Base-by-base conservation (phyloP, 2,797 vertebrate species). In the Oophaga sylvatica region DNA sequence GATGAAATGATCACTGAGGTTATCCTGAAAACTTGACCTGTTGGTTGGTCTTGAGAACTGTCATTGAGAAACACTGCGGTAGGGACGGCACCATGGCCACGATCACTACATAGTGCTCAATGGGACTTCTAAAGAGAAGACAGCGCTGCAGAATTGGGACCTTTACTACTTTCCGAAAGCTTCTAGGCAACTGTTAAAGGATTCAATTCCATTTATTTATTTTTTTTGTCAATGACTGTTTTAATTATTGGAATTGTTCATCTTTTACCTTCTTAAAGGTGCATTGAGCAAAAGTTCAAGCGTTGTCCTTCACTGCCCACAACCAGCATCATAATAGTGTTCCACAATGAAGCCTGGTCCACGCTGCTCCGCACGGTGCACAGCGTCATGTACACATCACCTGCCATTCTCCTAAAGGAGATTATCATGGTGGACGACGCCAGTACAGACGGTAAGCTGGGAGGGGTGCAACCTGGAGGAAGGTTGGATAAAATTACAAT, bases 261-360 rank as follows among this genome's bases (percentile, higher is more conserved):
- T 70, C 45, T 70, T 62, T 79, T 81, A 29, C 7, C n/a, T 19
- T 87, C 87, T 87, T 93, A 80, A 93, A 99, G 98, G 95, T 99
- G 98, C 90, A 99, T 99, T 92, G 98, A 99, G 90, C 97, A 98
- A 90, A 98, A 96, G 87, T 99, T 99, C 94, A 97, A 96, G 90
- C 96, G 98, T 75, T 99, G 98, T 90, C 98, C 97, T 0, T 91
- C 96, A 0, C 90, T 99, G 91, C 97, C 96, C 82, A 98, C 96
- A 89, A 99, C 98, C 87, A 99, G 98, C 78, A 95, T 99, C 93
- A 96, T 99, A 90, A 99, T 99, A 80, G 98, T 99, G 91, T 99
- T 99, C 93, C 97, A 99, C 92, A 99, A 99, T 70, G 98, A 99
- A 91, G 98, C 96, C 0, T 99, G 98, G 98, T 99, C 97, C 90